These are phyloP conservation scores for Urophycis tenuis DNA, from an alignment of 2,797 vertebrate genomes.

Conservation along the genomic window DNA sequence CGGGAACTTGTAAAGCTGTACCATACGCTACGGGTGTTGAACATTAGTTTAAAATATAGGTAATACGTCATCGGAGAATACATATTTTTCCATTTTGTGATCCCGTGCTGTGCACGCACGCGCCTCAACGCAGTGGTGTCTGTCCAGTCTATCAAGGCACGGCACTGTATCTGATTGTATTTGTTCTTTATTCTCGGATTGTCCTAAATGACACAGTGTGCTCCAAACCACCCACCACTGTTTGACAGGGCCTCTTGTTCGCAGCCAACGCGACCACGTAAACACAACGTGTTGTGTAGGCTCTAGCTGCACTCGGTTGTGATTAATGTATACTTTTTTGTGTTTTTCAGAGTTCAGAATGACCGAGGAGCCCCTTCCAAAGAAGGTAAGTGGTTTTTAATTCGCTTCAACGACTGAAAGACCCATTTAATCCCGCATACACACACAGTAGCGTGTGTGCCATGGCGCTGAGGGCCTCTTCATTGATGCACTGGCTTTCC, in stretches of 20 bases:
- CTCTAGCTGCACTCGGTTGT: neutral
- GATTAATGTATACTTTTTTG: neutral
- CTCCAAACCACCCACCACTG: too few relatives aligned
- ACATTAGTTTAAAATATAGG: neutral
- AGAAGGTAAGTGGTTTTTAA: constrained; percentile 78
- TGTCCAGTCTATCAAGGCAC: neutral
- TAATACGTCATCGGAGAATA: neutral
- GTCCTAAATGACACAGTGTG: too few relatives aligned
- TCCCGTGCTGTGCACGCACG: neutral
- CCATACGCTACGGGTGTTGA: neutral
- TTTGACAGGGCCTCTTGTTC: too few relatives aligned
- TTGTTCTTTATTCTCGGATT: too few relatives aligned
- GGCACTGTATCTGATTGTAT: neutral
- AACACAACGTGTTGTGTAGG: neutral
- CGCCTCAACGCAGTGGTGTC: neutral
- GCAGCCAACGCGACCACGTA: neutral
- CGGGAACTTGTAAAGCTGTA: neutral
- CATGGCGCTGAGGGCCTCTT: neutral
- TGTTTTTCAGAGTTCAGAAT: constrained; percentile 77
- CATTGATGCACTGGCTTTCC: neutral
- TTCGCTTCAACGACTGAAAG: neutral
- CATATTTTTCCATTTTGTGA: neutral
- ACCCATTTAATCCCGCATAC: neutral
- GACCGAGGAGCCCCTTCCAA: constrained; percentile 99
- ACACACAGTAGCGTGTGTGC: neutral